A percentile compares a stretch with the other conserved stretches of the same genome.
Evolutionary conservation across 2,113 vertebrate species (phyloP).

Genomic region (Condylura cristata): DNA sequence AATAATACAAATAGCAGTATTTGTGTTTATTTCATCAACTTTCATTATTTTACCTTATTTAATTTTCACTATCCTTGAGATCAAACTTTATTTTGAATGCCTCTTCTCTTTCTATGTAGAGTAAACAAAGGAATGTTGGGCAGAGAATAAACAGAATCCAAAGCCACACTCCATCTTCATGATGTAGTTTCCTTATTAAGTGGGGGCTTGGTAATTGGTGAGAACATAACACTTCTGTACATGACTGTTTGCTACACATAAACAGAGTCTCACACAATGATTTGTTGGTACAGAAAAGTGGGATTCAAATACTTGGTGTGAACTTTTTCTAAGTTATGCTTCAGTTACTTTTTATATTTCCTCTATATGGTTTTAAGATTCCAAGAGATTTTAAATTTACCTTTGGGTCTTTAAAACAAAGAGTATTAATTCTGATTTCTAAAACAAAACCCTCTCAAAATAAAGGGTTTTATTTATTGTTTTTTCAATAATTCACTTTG

Average conservation of each 20-base stretch:
- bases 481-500: not conserved
- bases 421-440: not conserved
- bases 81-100: not conserved
- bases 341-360: not conserved
- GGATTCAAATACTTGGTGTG: not conserved
- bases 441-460: not conserved
- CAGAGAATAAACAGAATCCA: not conserved
- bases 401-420: not conserved
- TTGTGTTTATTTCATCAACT: not conserved
- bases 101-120: not conserved
- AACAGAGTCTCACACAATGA: accelerated
- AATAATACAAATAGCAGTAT: too few relatives aligned
- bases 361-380: not conserved
- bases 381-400: not conserved
- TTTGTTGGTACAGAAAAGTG: accelerated
- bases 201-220: accelerated
- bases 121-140: not conserved
- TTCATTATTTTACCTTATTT: not conserved
- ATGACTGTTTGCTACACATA: accelerated
- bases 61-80: not conserved
- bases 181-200: not conserved
- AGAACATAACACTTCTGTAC: not conserved
- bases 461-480: not conserved
- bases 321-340: not conserved
- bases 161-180: not conserved